Evolutionary conservation across 2,797 vertebrate species (phyloP).

Genomic region (Eleutherodactylus coqui): DNA sequence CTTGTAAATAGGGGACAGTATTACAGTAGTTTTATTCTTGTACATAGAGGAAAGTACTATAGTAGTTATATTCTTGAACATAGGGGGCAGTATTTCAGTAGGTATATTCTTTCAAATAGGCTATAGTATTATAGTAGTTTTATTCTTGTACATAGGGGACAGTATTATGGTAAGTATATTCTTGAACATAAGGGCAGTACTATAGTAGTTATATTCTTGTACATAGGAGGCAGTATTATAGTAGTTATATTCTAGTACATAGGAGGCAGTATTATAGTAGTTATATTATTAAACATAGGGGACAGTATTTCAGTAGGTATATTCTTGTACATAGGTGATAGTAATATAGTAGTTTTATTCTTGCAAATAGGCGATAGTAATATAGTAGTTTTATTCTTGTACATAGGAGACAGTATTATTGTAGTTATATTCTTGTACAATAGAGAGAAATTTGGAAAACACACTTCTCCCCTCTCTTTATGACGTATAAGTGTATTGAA

Average conservation of each 20-base stretch:
- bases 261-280: neutral
- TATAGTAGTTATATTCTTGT: constrained; percentile 4
- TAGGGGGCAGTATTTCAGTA: neutral
- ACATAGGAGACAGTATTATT: neutral
- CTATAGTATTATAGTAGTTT: neutral
- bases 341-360: constrained; percentile 6
- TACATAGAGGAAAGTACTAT: neutral
- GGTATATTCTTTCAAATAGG: neutral
- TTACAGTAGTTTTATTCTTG: constrained; percentile 11
- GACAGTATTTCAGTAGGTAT: constrained; percentile 4
- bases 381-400: constrained; percentile 16
- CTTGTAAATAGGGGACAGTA: neutral
- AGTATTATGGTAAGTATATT: neutral
- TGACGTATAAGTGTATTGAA: too few relatives aligned
- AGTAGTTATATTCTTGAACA: constrained; percentile 7
- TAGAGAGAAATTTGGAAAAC: too few relatives aligned
- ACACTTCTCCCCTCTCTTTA: too few relatives aligned
- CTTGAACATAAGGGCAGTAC: neutral
- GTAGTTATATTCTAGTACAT: constrained; percentile 10
- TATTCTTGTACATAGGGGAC: constrained; percentile 12
- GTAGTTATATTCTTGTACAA: constrained; percentile 19
- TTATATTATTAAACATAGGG: neutral
- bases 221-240: neutral
- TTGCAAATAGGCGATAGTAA: neutral
- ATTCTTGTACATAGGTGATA: neutral